A percentile compares a stretch with the other conserved stretches of the same genome.
Evolutionary conservation across 2,888 invertebrate genomes (phyloP).

Genomic region (Archips crataeganus): DNA sequence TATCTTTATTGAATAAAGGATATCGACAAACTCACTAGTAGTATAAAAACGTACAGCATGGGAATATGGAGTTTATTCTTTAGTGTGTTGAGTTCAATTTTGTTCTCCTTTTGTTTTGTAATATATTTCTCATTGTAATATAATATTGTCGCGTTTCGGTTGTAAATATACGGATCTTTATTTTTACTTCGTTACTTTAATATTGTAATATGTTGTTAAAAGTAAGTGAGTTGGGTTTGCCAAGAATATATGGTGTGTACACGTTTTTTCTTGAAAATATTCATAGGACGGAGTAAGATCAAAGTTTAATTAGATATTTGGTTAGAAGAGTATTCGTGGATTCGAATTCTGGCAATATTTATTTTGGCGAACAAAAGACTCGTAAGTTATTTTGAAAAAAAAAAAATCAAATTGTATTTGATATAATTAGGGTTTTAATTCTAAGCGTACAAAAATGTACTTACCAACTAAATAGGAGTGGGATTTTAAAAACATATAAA

Average conservation of each 20-base stretch:
- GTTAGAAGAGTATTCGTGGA: neutral
- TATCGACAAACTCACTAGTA: slow-evolving; percentile 18
- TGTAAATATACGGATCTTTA: slow-evolving; percentile 31
- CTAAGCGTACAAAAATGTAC: too few species aligned
- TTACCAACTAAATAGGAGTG: too few species aligned
- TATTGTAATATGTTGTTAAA: slow-evolving; percentile 19
- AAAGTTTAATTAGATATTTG: neutral
- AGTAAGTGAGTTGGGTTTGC: neutral
- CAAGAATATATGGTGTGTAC: neutral
- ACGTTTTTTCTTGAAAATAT: neutral
- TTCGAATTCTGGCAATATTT: too few species aligned
- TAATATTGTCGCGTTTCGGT: slow-evolving; percentile 30
- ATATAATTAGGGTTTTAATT: too few species aligned
- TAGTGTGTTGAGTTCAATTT: neutral
- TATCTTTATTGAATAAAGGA: slow-evolving; percentile 34
- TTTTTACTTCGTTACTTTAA: slow-evolving; percentile 29
- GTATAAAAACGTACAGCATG: slow-evolving; percentile 1
- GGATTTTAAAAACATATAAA: too few species aligned
- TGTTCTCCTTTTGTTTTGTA: neutral
- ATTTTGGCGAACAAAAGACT: too few species aligned
- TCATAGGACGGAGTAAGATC: too few species aligned
- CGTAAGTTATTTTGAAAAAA: too few species aligned
- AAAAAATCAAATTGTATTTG: too few species aligned
- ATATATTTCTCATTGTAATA: slow-evolving; percentile 35
- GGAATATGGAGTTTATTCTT: neutral